phyloP scores from a whole-genome alignment of 1,140 invertebrate genomes.

The Dreissena polymorpha region DNA sequence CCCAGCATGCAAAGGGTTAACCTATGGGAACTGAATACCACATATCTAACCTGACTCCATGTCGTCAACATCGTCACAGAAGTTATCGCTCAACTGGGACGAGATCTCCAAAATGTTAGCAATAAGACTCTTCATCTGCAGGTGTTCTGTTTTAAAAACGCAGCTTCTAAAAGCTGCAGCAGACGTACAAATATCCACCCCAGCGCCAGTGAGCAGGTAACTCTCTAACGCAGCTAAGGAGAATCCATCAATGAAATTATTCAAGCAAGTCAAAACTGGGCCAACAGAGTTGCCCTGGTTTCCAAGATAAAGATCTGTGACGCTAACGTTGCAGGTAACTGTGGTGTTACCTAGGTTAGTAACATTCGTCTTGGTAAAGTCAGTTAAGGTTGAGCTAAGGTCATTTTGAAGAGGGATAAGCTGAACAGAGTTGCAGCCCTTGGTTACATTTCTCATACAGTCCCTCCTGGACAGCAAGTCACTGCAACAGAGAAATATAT shows the following conservation, averaged over 20 bases:
- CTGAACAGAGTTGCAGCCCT: constrained; percentile 2
- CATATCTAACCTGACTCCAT: no score
- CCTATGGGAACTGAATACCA: no score
- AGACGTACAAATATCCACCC: neutral
- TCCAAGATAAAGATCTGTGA: neutral
- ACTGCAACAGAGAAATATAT: constrained; percentile 12
- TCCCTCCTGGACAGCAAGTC: neutral
- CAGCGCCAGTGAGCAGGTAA: constrained; percentile 2
- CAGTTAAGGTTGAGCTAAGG: neutral
- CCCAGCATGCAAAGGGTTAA: no score
- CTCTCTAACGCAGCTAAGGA: neutral
- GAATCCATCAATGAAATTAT: constrained; percentile 6
- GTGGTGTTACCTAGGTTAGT: neutral
- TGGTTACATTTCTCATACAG: constrained; percentile 6
- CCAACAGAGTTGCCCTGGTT: neutral
- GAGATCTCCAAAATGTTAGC: constrained; percentile 8
- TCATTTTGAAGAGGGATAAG: neutral
- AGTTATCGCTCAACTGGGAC: neutral
- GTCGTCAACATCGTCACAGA: constrained; percentile 8
- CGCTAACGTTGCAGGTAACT: neutral
- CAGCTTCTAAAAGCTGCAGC: neutral
- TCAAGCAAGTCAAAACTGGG: neutral
- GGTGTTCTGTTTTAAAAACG: neutral
- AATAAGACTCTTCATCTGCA: neutral
- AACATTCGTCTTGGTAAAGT: no score